phyloP scores from a whole-genome alignment of 1,140 invertebrate genomes.

The Bombus superbus region DNA sequence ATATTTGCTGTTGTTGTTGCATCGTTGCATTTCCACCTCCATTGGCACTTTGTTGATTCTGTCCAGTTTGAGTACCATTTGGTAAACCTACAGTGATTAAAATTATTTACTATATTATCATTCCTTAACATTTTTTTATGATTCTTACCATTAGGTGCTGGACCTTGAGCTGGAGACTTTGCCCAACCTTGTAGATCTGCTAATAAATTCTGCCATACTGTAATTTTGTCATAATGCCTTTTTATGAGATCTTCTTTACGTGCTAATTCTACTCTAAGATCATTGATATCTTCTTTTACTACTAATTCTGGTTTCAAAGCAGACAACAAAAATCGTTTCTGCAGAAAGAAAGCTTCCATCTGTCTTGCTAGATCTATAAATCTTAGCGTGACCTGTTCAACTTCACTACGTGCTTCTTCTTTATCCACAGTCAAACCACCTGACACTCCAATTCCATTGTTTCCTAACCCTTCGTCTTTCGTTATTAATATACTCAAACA shows the following conservation, averaged over 20 bases:
- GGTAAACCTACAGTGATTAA: slow-evolving; percentile 69
- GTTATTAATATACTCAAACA: slow-evolving; percentile 91
- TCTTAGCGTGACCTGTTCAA: slow-evolving; percentile 91
- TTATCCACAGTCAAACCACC: slow-evolving; percentile 86
- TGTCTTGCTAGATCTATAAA: slow-evolving; percentile 95
- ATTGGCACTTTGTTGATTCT: slow-evolving; percentile 70
- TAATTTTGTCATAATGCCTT: slow-evolving; percentile 94
- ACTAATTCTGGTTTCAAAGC: slow-evolving; percentile 95
- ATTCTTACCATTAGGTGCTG: slow-evolving; percentile 80
- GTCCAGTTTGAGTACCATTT: slow-evolving; percentile 71
- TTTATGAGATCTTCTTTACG: slow-evolving; percentile 94
- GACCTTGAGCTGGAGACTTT: slow-evolving; percentile 80
- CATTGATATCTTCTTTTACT: slow-evolving; percentile 95
- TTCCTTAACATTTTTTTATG: background rate
- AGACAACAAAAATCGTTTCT: slow-evolving; percentile 94
- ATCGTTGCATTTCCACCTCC: slow-evolving; percentile 61
- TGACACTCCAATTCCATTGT: slow-evolving; percentile 78
- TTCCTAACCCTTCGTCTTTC: slow-evolving; percentile 90
- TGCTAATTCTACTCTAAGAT: slow-evolving; percentile 91
- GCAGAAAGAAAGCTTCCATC: slow-evolving; percentile 97
- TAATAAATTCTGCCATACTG: slow-evolving; percentile 93
- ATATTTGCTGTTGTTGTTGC: slow-evolving; percentile 77
- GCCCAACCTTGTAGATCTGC: slow-evolving; percentile 87
- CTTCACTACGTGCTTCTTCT: slow-evolving; percentile 92
- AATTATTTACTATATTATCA: slow-evolving; percentile 56